These are phyloP conservation scores for Plusia festucae DNA, from an alignment of 2,888 invertebrate species.

Conservation along the genomic window DNA sequence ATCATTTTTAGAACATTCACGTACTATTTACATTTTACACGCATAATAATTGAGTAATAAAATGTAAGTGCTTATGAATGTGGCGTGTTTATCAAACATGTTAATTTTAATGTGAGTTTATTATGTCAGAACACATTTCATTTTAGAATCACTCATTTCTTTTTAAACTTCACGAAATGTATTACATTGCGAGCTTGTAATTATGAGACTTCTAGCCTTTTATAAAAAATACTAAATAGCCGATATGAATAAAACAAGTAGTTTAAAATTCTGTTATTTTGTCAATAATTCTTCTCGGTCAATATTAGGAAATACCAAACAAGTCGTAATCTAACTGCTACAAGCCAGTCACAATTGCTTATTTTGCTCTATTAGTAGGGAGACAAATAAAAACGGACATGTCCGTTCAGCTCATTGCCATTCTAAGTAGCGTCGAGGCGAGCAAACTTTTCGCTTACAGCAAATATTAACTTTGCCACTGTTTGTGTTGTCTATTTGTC, in stretches of 20 bases:
- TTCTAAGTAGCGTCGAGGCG: slow-evolving; percentile 48
- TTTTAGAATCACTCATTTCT: not conserved
- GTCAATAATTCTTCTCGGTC: too few species aligned
- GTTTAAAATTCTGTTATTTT: too few species aligned
- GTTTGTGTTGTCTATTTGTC: slow-evolving; percentile 57
- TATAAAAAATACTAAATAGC: too few species aligned
- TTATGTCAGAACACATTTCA: not conserved
- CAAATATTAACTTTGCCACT: slow-evolving; percentile 57
- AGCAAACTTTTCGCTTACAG: slow-evolving; percentile 55
- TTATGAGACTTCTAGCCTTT: too few species aligned
- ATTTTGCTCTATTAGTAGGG: slow-evolving; percentile 58
- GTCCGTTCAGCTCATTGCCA: slow-evolving; percentile 62
- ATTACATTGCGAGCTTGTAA: too few species aligned
- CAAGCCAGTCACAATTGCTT: slow-evolving; percentile 46
- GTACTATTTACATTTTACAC: slow-evolving; percentile 39
- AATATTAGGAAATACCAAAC: not conserved
- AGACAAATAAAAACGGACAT: slow-evolving; percentile 69
- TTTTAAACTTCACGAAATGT: not conserved
- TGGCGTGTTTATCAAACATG: not conserved
- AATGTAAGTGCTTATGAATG: slow-evolving; percentile 16
- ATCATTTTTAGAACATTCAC: slow-evolving; percentile 39
- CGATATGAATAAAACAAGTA: too few species aligned
- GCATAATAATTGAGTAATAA: slow-evolving; percentile 24
- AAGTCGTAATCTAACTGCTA: slow-evolving; percentile 29
- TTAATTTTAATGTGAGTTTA: not conserved